Conservation (phyloP, 2,797 vertebrate genomes). For the Falco concolor region DNA sequence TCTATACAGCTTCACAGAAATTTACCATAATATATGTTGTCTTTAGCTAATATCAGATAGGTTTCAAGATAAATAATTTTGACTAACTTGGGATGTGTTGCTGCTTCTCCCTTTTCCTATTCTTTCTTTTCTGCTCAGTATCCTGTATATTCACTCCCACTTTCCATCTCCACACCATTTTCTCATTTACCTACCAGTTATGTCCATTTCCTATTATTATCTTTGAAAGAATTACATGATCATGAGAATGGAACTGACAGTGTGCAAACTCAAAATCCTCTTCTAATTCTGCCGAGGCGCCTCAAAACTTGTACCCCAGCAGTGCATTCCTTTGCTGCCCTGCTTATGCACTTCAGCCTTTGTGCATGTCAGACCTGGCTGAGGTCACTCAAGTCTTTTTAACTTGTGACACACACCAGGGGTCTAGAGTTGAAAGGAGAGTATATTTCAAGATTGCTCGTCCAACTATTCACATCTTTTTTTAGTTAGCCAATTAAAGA, state of each 20-base stretch:
- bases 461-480: neutral
- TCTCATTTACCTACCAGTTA: neutral
- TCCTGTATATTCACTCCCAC: neutral
- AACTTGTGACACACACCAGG: neutral
- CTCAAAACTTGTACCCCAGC: neutral
- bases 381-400: neutral
- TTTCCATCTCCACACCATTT: neutral
- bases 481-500: neutral
- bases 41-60: neutral
- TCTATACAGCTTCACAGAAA: neutral
- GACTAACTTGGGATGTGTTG: neutral
- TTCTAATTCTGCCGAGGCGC: neutral
- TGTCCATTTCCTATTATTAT: neutral
- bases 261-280: neutral
- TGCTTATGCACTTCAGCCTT: neutral
- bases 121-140: neutral
- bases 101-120: neutral
- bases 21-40: neutral
- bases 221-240: neutral
- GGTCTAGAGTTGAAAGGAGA: neutral
- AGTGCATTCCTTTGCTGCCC: neutral
- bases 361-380: neutral
- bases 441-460: neutral
- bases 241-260: neutral
- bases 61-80: neutral